Evolutionary conservation across 2,113 vertebrate species (phyloP).

Genomic region (Eolophus roseicapilla): DNA sequence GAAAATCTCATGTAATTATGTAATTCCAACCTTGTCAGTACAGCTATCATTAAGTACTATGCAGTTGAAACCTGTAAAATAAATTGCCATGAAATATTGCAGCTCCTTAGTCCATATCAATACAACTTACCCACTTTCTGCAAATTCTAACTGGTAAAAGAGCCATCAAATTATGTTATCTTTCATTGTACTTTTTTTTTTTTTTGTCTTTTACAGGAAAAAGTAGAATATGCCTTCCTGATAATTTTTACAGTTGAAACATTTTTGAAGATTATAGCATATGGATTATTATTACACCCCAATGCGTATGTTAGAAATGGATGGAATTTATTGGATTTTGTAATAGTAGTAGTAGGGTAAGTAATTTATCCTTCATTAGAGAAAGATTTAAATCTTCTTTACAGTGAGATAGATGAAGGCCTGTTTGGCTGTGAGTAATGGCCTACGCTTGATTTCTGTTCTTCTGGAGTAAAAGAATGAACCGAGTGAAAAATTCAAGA

Average conservation of each 20-base stretch:
- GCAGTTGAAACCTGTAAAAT: neutral
- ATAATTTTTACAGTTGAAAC: conserved; percentile 99
- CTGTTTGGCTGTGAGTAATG: neutral
- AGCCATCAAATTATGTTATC: neutral
- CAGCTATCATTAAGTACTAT: neutral
- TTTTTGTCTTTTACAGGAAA: conserved; percentile 86
- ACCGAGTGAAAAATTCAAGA: neutral
- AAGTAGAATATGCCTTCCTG: conserved; percentile 99
- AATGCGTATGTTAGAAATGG: conserved; percentile 98
- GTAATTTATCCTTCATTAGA: conserved; percentile 58
- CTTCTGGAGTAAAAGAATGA: neutral
- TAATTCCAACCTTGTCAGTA: neutral
- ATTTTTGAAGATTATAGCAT: conserved; percentile 99
- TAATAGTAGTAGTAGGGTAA: conserved; percentile 99
- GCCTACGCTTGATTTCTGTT: neutral
- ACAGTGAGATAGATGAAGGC: neutral
- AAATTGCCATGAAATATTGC: neutral
- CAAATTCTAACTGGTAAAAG: neutral
- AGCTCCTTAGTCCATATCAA: neutral
- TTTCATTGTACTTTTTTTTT: neutral
- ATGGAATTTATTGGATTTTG: conserved; percentile 99
- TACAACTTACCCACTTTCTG: neutral
- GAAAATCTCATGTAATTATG: neutral
- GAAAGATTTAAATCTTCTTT: neutral
- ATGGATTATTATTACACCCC: conserved; percentile 97